Percentiles rank a stretch among this genome's conserved stretches.
Evolutionary conservation across 1,140 invertebrate species (phyloP).

Genomic region (Drosophila kohkoa): DNA sequence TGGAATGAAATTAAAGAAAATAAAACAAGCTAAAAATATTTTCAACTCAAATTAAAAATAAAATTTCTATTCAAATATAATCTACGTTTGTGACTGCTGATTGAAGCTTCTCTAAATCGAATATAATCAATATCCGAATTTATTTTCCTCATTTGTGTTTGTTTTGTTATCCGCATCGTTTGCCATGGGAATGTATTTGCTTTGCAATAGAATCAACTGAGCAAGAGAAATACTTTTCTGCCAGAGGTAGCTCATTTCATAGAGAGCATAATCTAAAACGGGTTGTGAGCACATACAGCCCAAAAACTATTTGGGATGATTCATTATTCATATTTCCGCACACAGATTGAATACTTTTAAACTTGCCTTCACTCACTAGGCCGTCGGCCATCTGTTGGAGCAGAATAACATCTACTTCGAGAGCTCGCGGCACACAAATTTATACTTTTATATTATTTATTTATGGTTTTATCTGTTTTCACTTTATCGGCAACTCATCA

Average conservation of each 20-base stretch:
- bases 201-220: not conserved
- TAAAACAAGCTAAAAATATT: too few species aligned
- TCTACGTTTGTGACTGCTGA: not conserved
- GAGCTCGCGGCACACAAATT: not conserved
- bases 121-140: not conserved
- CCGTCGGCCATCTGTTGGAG: not conserved
- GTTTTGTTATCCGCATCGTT: not conserved
- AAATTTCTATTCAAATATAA: too few species aligned
- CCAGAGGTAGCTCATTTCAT: not conserved
- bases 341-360: slow-evolving; percentile 32
- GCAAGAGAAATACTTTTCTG: slow-evolving; percentile 1
- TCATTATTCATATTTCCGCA: slow-evolving; percentile 61
- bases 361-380: slow-evolving; percentile 22
- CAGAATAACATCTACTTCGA: slow-evolving; percentile 32
- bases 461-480: slow-evolving; percentile 31
- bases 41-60: too few species aligned
- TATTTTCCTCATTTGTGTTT: not conserved
- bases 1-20: too few species aligned
- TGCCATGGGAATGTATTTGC: not conserved
- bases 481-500: slow-evolving; percentile 33
- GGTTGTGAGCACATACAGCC: not conserved
- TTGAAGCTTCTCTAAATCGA: not conserved
- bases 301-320: slow-evolving; percentile 53
- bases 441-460: slow-evolving; percentile 6
- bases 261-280: slow-evolving; percentile 3